phyloP scores from a whole-genome alignment of 2,113 vertebrate species.

The Chamaea fasciata region DNA sequence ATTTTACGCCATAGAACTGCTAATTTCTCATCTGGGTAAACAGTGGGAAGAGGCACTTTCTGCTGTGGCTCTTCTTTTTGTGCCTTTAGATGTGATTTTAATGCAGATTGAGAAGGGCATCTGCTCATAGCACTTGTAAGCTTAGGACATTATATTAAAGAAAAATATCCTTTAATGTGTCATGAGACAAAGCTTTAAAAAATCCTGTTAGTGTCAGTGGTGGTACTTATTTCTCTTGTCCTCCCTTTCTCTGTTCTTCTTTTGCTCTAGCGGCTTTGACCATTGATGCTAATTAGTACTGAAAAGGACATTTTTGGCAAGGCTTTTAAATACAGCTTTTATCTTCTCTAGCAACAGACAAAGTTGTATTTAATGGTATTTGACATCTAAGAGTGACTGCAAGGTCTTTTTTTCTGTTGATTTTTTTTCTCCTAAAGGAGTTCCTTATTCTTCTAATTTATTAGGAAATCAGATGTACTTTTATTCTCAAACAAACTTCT shows the following conservation, averaged over 20 bases:
- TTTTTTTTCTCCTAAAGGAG: not conserved
- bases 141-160: slow-evolving; percentile 21
- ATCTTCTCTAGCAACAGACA: slow-evolving; percentile 59
- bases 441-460: not conserved
- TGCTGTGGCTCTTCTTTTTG: not conserved
- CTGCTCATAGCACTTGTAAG: not conserved
- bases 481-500: not conserved
- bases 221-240: slow-evolving; percentile 49
- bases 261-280: slow-evolving; percentile 56
- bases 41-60: not conserved
- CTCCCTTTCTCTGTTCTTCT: slow-evolving; percentile 32
- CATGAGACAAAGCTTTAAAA: slow-evolving; percentile 46
- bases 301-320: slow-evolving; percentile 76
- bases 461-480: not conserved
- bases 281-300: slow-evolving; percentile 74
- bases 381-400: slow-evolving; percentile 55
- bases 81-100: not conserved
- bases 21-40: not conserved
- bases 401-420: slow-evolving; percentile 32
- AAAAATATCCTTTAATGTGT: slow-evolving; percentile 53
- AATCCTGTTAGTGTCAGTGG: slow-evolving; percentile 47
- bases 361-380: slow-evolving; percentile 55
- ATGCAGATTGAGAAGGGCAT: slow-evolving; percentile 14
- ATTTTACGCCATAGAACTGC: not conserved
- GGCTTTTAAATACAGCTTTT: slow-evolving; percentile 71